Percentiles rank a stretch among this genome's conserved stretches.
Evolutionary conservation across 2,888 invertebrate genomes (phyloP).

Genomic region (Aromia moschata): DNA sequence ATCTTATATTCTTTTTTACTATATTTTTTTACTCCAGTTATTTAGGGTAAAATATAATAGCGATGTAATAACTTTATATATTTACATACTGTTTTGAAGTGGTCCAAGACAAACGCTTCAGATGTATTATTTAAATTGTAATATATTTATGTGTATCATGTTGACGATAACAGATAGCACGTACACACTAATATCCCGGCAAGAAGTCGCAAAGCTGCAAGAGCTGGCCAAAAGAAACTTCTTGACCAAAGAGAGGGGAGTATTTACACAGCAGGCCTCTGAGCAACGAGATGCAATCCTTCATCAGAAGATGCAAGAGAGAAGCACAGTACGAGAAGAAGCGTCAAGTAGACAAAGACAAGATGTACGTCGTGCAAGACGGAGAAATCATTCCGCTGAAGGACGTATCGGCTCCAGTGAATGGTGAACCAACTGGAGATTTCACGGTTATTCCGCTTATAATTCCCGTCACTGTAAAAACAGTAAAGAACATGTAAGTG

Average conservation of each 20-base stretch:
- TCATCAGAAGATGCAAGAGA: conserved; percentile 31
- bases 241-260: conserved; percentile 28
- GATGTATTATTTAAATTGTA: no score
- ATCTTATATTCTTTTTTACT: no score
- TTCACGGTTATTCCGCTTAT: conserved; percentile 48
- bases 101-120: no score
- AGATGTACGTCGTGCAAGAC: conserved; percentile 45
- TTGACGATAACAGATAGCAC: background rate
- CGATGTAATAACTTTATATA: no score
- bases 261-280: conserved; percentile 33
- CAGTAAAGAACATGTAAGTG: no score
- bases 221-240: conserved; percentile 28
- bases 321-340: conserved; percentile 3
- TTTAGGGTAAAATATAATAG: no score
- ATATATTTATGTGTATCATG: conserved; percentile 4
- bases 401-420: conserved; percentile 32
- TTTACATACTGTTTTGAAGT: no score
- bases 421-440: conserved; percentile 18
- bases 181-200: background rate
- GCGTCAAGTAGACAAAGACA: conserved; percentile 25
- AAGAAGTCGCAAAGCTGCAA: background rate
- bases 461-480: conserved; percentile 38
- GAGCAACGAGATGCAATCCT: conserved; percentile 29
- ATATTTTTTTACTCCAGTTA: no score
- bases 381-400: conserved; percentile 44